Conservation (phyloP, 2,888 invertebrate species). For the Tetragonula carbonaria region DNA sequence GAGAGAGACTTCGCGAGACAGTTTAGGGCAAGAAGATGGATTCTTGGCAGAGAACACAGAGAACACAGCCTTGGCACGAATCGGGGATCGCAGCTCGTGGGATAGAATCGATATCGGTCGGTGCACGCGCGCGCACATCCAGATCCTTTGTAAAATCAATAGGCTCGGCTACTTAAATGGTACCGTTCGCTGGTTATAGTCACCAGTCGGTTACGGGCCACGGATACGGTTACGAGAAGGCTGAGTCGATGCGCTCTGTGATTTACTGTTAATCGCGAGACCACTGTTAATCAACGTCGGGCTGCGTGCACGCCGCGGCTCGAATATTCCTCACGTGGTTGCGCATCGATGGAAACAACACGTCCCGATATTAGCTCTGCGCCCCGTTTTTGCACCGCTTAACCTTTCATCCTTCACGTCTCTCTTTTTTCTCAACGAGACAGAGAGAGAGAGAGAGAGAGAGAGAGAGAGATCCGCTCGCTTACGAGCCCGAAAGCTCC, state of each 20-base stretch:
- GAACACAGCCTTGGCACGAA: constrained; percentile 59
- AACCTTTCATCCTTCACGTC: constrained; percentile 52
- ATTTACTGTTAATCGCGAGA: constrained; percentile 68
- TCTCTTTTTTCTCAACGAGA: not conserved
- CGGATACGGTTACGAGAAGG: constrained; percentile 58
- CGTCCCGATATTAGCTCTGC: constrained; percentile 54
- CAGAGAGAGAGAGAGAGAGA: not conserved
- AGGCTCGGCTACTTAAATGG: constrained; percentile 66
- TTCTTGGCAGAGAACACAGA: not conserved
- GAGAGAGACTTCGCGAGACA: constrained; percentile 4
- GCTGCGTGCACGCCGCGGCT: constrained; percentile 39
- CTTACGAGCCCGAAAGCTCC: constrained; percentile 24
- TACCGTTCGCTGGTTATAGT: constrained; percentile 60
- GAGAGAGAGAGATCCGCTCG: constrained; percentile 16
- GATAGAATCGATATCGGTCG: constrained; percentile 48
- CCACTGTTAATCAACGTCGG: constrained; percentile 62
- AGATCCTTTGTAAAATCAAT: constrained; percentile 68
- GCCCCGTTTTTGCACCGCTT: constrained; percentile 61
- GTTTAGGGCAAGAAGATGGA: constrained; percentile 39
- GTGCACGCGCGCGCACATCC: constrained; percentile 29
- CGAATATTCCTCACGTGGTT: constrained; percentile 37
- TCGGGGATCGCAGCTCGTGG: constrained; percentile 44
- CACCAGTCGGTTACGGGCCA: constrained; percentile 47
- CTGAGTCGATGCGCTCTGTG: constrained; percentile 63
- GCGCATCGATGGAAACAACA: constrained; percentile 54